phyloP scores from a whole-genome alignment of 1,140 invertebrate species.

The Drosophila varians region DNA sequence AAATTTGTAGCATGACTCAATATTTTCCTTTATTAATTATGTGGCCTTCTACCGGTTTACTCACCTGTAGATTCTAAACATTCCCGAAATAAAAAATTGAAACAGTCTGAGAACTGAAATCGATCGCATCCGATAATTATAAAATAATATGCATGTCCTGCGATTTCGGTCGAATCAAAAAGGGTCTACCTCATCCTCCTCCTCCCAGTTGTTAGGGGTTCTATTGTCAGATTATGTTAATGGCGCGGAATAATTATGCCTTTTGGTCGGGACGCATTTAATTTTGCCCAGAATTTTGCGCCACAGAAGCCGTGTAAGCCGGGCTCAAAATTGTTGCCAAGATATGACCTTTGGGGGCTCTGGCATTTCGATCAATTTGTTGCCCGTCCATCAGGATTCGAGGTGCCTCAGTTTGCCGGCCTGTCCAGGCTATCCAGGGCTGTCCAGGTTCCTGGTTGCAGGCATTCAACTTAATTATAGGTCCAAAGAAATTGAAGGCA shows the following conservation, averaged over 20 bases:
- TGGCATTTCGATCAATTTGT: slow-evolving; percentile 77
- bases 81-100: not conserved
- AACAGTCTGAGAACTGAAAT: slow-evolving; percentile 3
- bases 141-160: slow-evolving; percentile 41
- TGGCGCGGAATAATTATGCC: slow-evolving; percentile 67
- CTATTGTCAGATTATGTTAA: slow-evolving; percentile 76
- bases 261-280: slow-evolving; percentile 26
- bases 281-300: slow-evolving; percentile 22
- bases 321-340: slow-evolving; percentile 42
- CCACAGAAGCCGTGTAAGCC: slow-evolving; percentile 72
- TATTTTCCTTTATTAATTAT: slow-evolving; percentile 33
- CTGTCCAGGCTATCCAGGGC: slow-evolving; percentile 6
- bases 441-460: slow-evolving; percentile 45
- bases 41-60: slow-evolving; percentile 33
- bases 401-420: not conserved
- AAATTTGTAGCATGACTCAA: slow-evolving; percentile 38
- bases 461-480: slow-evolving; percentile 79
- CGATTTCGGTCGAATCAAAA: slow-evolving; percentile 24
- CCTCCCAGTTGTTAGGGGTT: slow-evolving; percentile 9
- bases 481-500: slow-evolving; percentile 60
- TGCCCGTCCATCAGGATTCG: slow-evolving; percentile 59
- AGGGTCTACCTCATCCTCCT: not conserved
- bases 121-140: slow-evolving; percentile 47
- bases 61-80: slow-evolving; percentile 29
- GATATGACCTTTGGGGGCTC: slow-evolving; percentile 66